Base-by-base conservation (phyloP, 2,797 vertebrate species). In the Artibeus lituratus region DNA sequence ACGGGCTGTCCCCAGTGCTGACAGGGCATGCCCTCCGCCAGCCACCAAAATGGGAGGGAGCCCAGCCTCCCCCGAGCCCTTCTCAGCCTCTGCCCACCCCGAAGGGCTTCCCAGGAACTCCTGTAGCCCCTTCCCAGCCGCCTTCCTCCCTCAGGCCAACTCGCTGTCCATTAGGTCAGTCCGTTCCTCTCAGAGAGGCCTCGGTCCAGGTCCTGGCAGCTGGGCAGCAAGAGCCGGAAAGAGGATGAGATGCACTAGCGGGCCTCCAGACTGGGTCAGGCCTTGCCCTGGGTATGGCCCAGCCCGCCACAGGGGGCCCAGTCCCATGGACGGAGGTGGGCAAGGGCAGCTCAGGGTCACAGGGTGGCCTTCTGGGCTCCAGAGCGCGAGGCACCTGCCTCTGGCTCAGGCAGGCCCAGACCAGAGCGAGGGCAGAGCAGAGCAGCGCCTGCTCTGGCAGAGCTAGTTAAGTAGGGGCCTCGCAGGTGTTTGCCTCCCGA, bases 281-380 rank as follows among this genome's bases (percentile, higher is more conserved):
- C 69, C 35, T 6, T 5, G 55, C n/a, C 29, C 18, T 10, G 3
- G 0, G 2, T 10, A 42, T 3, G 32, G 11, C 0, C 44, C 1
- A 42, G 57, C 37, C 22, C 1, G 0, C 47, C 29, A 10, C 1
- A 2, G 6, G 1, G 19, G n/a, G 22, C 39, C 39, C 0, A 0
- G 39, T 21, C 62, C n/a, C 5, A 0, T 2, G 1, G 51, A 5
- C 51, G 0, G 51, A 1, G 15, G 22, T 0, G 3, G 62, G 65
- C 12, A 0, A n/a, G 44, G 42, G 39, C n/a, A 11, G 42, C 53
- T 22, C 18, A 16, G 21, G 32, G 26, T 24, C 35, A 18, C 42
- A 1, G 18, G 3, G 57, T 4, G 16, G 37, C 19, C 6, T 51
- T 37, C 32, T 1, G 49, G 78, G 49, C 39, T 10, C 70, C 32